Evolutionary conservation across 2,113 vertebrate genomes (phyloP), one percentile per base, ranked within the genome.

Genomic region (Sander vitreus): DNA sequence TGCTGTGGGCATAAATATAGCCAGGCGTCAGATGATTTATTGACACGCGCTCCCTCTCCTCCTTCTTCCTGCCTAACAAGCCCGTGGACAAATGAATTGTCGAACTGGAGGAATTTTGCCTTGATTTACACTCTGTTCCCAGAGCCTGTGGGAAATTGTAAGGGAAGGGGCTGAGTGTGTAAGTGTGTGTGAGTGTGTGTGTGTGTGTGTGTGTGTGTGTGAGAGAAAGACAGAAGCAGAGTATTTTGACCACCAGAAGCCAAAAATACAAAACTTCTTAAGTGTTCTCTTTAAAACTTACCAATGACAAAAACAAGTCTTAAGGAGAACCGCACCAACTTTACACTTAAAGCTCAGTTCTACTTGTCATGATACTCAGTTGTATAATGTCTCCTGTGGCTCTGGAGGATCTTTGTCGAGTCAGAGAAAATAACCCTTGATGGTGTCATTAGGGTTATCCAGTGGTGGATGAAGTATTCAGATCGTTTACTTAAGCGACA

Each of bases 1-100:
- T 85, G 91, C 91, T 82, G 84, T 72, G 84, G 87, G 90, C 91
- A 93, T 93, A 93, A 93, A 93, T 92, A 89, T 81, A 88, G 85
- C 85, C 83, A 50, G 81, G 90, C 80, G 76, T 87, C 83, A 77
- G 85, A 86, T 92, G 93, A 95, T 94, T 94, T 95, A 95, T 91
- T 88, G 91, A 93, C 90, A 86, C 78, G 16, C 75, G 70, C 81
- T 88, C 81, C 74, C 88, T 91, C 84, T 89, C 85, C 88, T 85
- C 89, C 81, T 76, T 53, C 85, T 85, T 88, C 83, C 92, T 81
- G 88, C 83, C 88, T 92, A 93, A 93, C 91, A 93, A 93, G 92
- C 85, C 87, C 80, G 85, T 89, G 85, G 92, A 93, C 92, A 90
- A 93, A 91, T 89, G 90, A 92, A 91, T 85, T 85, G 88, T 90